A percentile compares a stretch with the other conserved stretches of the same genome.
These are phyloP conservation scores for Caenorhabditis inopinata DNA, from an alignment of 1,140 invertebrate genomes.

Conservation along the genomic window DNA sequence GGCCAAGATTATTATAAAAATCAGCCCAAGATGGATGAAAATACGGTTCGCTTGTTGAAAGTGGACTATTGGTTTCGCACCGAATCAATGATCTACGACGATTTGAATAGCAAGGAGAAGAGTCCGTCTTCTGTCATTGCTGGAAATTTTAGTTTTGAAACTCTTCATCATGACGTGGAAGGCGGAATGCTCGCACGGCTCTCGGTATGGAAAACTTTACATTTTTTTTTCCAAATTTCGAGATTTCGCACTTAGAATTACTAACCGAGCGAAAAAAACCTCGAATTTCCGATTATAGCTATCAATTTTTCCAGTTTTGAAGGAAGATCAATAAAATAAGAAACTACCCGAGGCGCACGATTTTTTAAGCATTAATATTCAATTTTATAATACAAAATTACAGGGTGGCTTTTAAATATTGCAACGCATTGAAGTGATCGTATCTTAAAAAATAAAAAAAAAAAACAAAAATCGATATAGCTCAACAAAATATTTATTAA, in stretches of 20 bases:
- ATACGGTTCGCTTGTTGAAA: slow-evolving; percentile 28
- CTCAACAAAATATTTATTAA: no score
- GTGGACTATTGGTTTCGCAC: slow-evolving; percentile 39
- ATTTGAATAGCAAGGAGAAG: slow-evolving; percentile 22
- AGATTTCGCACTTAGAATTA: no score
- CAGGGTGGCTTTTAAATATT: no score
- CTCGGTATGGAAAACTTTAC: background rate
- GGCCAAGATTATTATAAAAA: background rate
- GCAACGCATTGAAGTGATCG: no score
- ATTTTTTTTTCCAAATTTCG: background rate
- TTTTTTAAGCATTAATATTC: no score
- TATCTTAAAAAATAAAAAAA: no score
- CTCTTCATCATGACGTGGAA: slow-evolving; percentile 33
- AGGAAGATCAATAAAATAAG: background rate
- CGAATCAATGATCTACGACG: slow-evolving; percentile 40
- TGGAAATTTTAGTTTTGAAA: slow-evolving; percentile 44
- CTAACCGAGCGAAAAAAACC: no score
- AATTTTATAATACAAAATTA: no score
- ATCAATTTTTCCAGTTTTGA: no score
- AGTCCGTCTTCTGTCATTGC: slow-evolving; percentile 22
- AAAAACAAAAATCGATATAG: no score
- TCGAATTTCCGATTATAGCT: no score
- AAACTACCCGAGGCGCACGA: no score
- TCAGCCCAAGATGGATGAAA: background rate
- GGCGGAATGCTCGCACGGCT: slow-evolving; percentile 31